Conservation (phyloP, 2,113 vertebrate genomes). For the Takifugu bimaculatus region DNA sequence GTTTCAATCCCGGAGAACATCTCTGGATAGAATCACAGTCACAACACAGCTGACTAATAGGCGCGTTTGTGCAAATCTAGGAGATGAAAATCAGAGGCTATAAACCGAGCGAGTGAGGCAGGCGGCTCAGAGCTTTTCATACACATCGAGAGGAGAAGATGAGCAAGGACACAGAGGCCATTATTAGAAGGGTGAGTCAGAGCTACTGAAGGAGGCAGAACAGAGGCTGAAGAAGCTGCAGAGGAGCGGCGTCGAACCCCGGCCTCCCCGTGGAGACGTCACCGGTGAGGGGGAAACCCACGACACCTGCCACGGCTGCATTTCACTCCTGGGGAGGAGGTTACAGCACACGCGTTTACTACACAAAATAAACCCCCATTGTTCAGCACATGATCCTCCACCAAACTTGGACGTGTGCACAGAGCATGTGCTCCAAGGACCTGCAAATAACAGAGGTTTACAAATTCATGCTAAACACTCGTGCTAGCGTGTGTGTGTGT, state of each 20-base stretch:
- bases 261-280: slow-evolving; percentile 32
- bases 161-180: slow-evolving; percentile 42
- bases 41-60: neutral
- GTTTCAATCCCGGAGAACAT: no score
- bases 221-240: slow-evolving; percentile 55
- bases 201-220: slow-evolving; percentile 51
- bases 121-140: slow-evolving; percentile 9
- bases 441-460: no score
- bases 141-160: slow-evolving; percentile 34
- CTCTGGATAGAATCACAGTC: slow-evolving; percentile 14
- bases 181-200: slow-evolving; percentile 61
- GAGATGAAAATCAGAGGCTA: slow-evolving; percentile 23
- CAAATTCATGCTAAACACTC: no score
- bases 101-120: slow-evolving; percentile 27
- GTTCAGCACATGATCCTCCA: no score
- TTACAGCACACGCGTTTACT: no score
- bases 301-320: slow-evolving; percentile 36
- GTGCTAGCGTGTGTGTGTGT: neutral
- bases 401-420: no score
- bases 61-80: neutral
- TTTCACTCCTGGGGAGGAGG: no score
- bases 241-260: slow-evolving; percentile 44
- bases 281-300: slow-evolving; percentile 25
- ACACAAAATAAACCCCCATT: slow-evolving; percentile 25
- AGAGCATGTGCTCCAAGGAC: no score